These are phyloP conservation scores for Folsomia candida DNA, from an alignment of 2,888 invertebrate species.

Conservation along the genomic window DNA sequence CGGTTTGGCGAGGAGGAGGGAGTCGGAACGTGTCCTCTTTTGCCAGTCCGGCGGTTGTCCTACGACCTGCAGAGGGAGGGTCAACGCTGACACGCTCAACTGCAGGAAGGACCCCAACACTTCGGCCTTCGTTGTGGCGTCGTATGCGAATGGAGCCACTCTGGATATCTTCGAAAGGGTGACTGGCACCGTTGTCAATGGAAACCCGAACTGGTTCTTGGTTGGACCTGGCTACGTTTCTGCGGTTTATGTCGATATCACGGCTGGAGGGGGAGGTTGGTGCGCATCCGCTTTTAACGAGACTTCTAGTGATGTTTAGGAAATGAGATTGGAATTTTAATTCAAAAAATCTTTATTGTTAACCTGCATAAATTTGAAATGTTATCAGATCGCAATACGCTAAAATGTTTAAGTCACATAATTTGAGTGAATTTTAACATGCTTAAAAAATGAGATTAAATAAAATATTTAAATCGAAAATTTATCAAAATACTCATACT, in stretches of 20 bases:
- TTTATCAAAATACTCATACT: too few relatives aligned
- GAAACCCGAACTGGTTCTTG: slow-evolving; percentile 36
- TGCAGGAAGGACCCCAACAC: slow-evolving; percentile 19
- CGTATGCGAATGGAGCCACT: neutral
- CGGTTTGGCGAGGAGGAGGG: slow-evolving; percentile 25
- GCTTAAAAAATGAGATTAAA: too few relatives aligned
- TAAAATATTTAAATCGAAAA: too few relatives aligned
- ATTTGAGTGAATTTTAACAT: too few relatives aligned
- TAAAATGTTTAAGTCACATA: too few relatives aligned
- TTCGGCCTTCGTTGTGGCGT: slow-evolving; percentile 2
- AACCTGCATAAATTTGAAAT: too few relatives aligned
- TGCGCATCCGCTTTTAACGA: slow-evolving; percentile 12
- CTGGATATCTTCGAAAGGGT: slow-evolving; percentile 19
- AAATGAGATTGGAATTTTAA: too few relatives aligned
- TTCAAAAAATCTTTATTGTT: too few relatives aligned
- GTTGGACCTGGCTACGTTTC: slow-evolving; percentile 31
- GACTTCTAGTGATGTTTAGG: too few relatives aligned
- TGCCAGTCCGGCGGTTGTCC: slow-evolving; percentile 3
- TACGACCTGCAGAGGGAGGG: slow-evolving; percentile 17
- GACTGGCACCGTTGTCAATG: slow-evolving; percentile 28
- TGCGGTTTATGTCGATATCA: slow-evolving; percentile 31
- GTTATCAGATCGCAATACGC: too few relatives aligned
- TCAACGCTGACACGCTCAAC: slow-evolving; percentile 21
- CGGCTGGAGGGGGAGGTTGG: slow-evolving; percentile 25
- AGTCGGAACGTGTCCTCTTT: neutral